Base-by-base conservation (phyloP, 2,888 invertebrate genomes). In the Hirtodrosophila confusa region DNA sequence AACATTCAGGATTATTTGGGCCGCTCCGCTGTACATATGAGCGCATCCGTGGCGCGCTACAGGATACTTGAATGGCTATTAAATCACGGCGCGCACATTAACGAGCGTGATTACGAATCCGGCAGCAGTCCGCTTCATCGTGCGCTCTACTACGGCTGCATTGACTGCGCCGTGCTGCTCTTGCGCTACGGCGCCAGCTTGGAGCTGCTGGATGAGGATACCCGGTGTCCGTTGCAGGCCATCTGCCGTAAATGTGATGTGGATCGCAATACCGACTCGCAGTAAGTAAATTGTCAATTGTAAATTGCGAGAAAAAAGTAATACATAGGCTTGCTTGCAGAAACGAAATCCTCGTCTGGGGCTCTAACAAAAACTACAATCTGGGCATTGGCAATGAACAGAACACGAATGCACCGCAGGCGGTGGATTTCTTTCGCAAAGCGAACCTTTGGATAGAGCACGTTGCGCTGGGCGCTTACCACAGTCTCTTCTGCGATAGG, bases 301-400 rank as follows among this genome's bases (percentile, higher is more conserved):
- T n/a, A n/a, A n/a, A n/a, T n/a, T 17, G 17, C 17, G 1, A 17
- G 17, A 2, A 17, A 17, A 17, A 17, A 17, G 17, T 17, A 17
- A 17, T 17, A 17, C 17, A 0, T 33, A 54, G 45, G 11, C 2
- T 27, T 12, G 3, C 10, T 4, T 12, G 2, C 44, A 85, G 84
- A 31, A 90, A 87, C 68, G 95, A 97, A 86, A 93, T 95, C 0
- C 96, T 96, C 76, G 95, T 95, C 0, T 97, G 97, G 97, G 97
- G 97, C 8, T 94, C 94, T 36, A 97, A 98, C 91, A 93, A 94
- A 39, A 97, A 97, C 91, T 96, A 96, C 89, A 96, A 96, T 3
- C 93, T 97, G 7, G 97, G 97, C 1, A 94, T 95, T 27, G 94
- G 94, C 53, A 93, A 94, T 45, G 94, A 95, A 79, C 93, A 95